Evolutionary conservation across 2,797 vertebrate genomes (phyloP).

Genomic region (Taeniopygia guttata): DNA sequence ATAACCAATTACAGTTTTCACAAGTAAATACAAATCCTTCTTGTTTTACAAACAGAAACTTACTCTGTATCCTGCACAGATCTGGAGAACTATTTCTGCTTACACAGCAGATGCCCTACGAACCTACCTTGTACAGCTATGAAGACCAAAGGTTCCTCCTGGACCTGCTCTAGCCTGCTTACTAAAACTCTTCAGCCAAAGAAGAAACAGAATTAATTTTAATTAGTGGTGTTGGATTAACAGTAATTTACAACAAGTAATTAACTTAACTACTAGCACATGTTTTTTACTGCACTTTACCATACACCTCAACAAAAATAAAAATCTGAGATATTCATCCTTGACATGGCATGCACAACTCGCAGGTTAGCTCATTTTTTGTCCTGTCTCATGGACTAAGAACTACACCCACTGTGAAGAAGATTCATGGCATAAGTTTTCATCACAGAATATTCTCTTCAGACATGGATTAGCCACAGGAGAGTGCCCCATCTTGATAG

Average conservation of each 20-base stretch:
- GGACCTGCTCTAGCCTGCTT: not conserved
- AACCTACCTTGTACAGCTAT: not conserved
- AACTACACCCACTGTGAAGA: not conserved
- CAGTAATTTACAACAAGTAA: not conserved
- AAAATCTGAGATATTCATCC: not conserved
- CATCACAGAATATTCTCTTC: not conserved
- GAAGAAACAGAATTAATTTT: not conserved
- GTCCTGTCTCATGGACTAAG: not conserved
- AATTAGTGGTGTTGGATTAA: not conserved
- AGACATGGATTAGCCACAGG: not conserved
- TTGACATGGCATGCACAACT: accelerated
- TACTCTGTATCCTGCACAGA: not conserved
- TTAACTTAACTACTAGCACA: not conserved
- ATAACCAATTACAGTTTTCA: not conserved
- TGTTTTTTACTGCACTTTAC: not conserved
- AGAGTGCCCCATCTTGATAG: not conserved
- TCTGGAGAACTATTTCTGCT: not conserved
- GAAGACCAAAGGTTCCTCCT: not conserved
- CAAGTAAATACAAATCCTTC: not conserved
- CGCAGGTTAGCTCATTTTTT: not conserved
- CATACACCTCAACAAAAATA: not conserved
- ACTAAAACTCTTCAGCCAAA: not conserved
- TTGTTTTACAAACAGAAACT: not conserved
- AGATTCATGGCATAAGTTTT: not conserved
- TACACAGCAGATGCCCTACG: not conserved